Evolutionary conservation across 1,140 invertebrate genomes (phyloP).

Genomic region (Musca domestica): DNA sequence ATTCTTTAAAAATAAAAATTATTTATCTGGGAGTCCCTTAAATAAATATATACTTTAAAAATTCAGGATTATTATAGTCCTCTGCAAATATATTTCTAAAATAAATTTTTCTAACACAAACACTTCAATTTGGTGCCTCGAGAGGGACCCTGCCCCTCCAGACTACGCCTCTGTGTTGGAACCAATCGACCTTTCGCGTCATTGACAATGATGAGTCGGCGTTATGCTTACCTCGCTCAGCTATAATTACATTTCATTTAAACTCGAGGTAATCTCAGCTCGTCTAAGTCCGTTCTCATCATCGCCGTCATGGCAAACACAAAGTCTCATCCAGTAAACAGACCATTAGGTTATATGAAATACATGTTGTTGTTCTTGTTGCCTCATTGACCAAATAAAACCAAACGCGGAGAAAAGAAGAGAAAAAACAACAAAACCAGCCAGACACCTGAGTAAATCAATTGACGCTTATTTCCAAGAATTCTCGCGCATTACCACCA

Average conservation of each 20-base stretch:
- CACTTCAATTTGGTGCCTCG: too few species aligned
- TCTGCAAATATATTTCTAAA: too few species aligned
- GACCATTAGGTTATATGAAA: neutral
- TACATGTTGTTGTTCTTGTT: neutral
- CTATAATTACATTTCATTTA: slow-evolving; percentile 10
- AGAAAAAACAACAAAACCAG: neutral
- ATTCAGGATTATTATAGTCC: too few species aligned
- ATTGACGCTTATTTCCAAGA: slow-evolving; percentile 17
- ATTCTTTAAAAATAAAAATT: too few species aligned
- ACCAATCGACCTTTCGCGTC: too few species aligned
- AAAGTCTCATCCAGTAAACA: neutral
- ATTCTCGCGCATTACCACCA: slow-evolving; percentile 9
- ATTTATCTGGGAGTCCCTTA: too few species aligned
- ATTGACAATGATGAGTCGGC: neutral
- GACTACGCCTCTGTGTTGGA: too few species aligned
- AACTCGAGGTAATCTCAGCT: slow-evolving; percentile 1
- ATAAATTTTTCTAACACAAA: too few species aligned
- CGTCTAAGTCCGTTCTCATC: neutral
- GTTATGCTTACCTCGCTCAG: slow-evolving; percentile 1
- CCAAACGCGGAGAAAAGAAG: neutral
- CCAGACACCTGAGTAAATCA: slow-evolving; percentile 14
- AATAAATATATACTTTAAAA: too few species aligned
- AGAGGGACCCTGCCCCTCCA: too few species aligned
- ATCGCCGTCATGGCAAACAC: neutral
- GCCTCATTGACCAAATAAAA: neutral